Base-by-base conservation (phyloP, 2,888 invertebrate genomes). In the Germaria angustata region DNA sequence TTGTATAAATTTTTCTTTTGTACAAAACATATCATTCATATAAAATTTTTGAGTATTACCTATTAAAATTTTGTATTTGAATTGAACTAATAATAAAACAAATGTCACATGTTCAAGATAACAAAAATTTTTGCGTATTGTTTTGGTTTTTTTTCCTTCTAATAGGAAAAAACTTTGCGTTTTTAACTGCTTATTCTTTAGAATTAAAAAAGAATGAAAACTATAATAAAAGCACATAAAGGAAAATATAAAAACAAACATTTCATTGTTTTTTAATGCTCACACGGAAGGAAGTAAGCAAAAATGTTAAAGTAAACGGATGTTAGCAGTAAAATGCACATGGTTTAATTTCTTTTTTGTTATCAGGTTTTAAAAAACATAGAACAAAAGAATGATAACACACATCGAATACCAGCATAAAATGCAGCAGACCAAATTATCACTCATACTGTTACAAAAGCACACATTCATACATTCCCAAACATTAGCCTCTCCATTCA, bases 291-390 rank as follows among this genome's bases (percentile, higher is more conserved):
- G 79, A 81, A 79, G 69, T 78, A 72, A 73, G 68, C 49, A 81
- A 73, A 69, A 81, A 79, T 68, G 61, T 61, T 65, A 78, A 79
- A 81, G 61, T 51, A 73, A 73, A 73, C 73, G 81, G 73, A 81
- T 65, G 57, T 51, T 24, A 65, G 63, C 36, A 55, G 39, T 49
- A 63, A 57, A 72, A 49, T 68, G 49, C 63, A 78, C 41, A 73
- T 61, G 34, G 13, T 1, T 22, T n/a, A 11, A 2, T 11, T 11
- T 17, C 13, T 28, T 51, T 28, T 78, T 44, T n/a, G 9, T 71
- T 36, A 1, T 28, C 32, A 57, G 51, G 17, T 41, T 61, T 41
- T 22, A 17, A 13, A 28, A 24, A 34, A 51, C n/a, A 46, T 2
- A 32, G 17, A 49, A 4, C n/a, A 59, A 7, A 41, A 36, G 1